These are phyloP conservation scores for Drosophila rubida DNA, from an alignment of 2,888 invertebrate species.

Conservation along the genomic window DNA sequence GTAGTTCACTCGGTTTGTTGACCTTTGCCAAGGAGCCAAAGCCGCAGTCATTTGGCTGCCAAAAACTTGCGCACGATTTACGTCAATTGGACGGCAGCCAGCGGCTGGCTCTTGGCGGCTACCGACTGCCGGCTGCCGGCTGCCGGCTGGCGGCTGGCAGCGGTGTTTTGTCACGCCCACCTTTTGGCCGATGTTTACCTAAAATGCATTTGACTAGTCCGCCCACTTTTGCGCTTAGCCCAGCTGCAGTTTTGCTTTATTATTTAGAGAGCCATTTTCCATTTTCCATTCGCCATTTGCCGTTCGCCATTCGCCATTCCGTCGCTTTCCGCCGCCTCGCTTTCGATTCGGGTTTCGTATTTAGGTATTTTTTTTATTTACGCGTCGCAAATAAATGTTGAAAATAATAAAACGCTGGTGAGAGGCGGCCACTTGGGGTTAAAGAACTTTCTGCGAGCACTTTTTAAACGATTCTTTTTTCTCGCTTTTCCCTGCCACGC, in stretches of 20 bases:
- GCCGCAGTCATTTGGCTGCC: slow-evolving; percentile 72
- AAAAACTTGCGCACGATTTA: slow-evolving; percentile 74
- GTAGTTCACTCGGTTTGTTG: slow-evolving; percentile 59
- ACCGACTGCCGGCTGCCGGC: slow-evolving; percentile 73
- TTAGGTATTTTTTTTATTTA: slow-evolving; percentile 57
- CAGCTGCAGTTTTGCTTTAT: slow-evolving; percentile 32
- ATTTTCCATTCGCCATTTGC: slow-evolving; percentile 15
- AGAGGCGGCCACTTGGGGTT: slow-evolving; percentile 53
- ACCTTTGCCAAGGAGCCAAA: slow-evolving; percentile 60
- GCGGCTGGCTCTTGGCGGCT: slow-evolving; percentile 59
- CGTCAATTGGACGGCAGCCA: slow-evolving; percentile 76
- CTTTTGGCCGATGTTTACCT: slow-evolving; percentile 64
- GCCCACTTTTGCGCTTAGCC: slow-evolving; percentile 14
- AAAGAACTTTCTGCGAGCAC: slow-evolving; percentile 66
- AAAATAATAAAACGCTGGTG: slow-evolving; percentile 59
- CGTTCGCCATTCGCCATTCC: slow-evolving; percentile 38
- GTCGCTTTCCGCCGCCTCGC: not conserved
- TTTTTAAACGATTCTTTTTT: slow-evolving; percentile 27
- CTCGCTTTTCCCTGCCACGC: slow-evolving; percentile 1
- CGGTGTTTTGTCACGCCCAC: slow-evolving; percentile 31
- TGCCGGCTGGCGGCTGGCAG: slow-evolving; percentile 59
- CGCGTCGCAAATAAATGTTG: slow-evolving; percentile 78
- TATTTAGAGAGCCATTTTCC: slow-evolving; percentile 33
- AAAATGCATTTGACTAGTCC: slow-evolving; percentile 64
- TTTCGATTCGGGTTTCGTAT: slow-evolving; percentile 44